These are phyloP conservation scores for Sminthurides aquaticus DNA, from an alignment of 2,888 invertebrate genomes.

Conservation along the genomic window DNA sequence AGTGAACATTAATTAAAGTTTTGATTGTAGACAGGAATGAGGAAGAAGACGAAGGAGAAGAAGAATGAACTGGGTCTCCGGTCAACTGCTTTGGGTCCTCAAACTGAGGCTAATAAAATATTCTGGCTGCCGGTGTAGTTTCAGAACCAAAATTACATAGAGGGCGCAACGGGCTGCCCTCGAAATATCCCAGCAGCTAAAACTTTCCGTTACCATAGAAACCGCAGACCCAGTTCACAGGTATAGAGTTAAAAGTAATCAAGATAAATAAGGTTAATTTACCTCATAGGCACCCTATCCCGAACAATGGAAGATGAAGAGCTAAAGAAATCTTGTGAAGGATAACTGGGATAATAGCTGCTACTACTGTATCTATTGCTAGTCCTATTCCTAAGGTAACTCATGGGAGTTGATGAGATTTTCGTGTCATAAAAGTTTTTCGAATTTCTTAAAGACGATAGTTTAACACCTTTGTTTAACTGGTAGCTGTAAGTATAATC, in stretches of 20 bases:
- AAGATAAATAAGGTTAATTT: constrained; percentile 7
- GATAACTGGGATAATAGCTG: neutral
- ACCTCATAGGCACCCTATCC: constrained; percentile 19
- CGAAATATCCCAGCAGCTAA: too few species aligned
- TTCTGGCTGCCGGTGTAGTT: too few species aligned
- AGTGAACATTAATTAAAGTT: neutral
- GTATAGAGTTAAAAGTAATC: neutral
- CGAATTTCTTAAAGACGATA: constrained; percentile 24
- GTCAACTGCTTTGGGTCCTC: too few species aligned
- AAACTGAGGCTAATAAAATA: too few species aligned
- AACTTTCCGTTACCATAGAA: too few species aligned
- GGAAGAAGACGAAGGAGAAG: neutral
- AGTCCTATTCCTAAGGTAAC: constrained; percentile 17
- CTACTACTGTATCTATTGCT: constrained; percentile 20
- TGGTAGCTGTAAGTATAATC: constrained; percentile 42
- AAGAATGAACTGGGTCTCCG: too few species aligned
- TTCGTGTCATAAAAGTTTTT: constrained; percentile 14
- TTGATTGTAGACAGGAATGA: neutral
- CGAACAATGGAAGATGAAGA: constrained; percentile 19
- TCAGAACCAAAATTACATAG: too few species aligned
- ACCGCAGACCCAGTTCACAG: too few species aligned
- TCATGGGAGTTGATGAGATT: constrained; percentile 19
- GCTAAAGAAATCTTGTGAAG: constrained; percentile 21
- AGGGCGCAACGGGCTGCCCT: too few species aligned
- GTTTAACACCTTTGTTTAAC: constrained; percentile 38